phyloP scores from a whole-genome alignment of 2,888 invertebrate genomes.

The Teinopalpus imperialis region DNA sequence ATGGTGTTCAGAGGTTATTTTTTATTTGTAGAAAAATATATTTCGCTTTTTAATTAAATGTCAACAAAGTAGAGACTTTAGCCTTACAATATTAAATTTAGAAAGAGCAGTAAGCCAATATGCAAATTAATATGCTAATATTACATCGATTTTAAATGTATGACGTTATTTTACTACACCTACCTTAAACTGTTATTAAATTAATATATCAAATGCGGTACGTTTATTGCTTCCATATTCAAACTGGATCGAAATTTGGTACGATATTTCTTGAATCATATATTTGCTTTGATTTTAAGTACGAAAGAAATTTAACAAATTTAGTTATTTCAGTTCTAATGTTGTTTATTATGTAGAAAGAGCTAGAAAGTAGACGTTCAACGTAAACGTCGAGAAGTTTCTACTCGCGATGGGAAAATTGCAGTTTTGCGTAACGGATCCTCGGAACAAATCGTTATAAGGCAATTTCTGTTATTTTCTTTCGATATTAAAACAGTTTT shows the following conservation, averaged over 20 bases:
- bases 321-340: conserved; percentile 10
- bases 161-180: neutral
- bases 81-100: neutral
- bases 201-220: neutral
- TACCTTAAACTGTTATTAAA: neutral
- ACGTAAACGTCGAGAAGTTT: conserved; percentile 34
- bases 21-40: neutral
- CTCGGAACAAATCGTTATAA: conserved; percentile 37
- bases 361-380: conserved; percentile 35
- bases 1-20: too few species aligned
- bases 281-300: too few species aligned
- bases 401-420: conserved; percentile 33
- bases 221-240: too few species aligned
- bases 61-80: neutral
- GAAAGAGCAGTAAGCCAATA: neutral
- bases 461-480: conserved; percentile 25
- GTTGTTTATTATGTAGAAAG: conserved; percentile 33
- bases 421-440: conserved; percentile 35
- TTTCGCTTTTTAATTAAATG: neutral
- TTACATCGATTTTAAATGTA: neutral
- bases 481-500: neutral
- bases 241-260: too few species aligned
- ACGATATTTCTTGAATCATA: too few species aligned
- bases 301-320: too few species aligned
- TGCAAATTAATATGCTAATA: neutral